Evolutionary conservation across 2,888 invertebrate genomes (phyloP).

Genomic region (Linyphia triangularis): DNA sequence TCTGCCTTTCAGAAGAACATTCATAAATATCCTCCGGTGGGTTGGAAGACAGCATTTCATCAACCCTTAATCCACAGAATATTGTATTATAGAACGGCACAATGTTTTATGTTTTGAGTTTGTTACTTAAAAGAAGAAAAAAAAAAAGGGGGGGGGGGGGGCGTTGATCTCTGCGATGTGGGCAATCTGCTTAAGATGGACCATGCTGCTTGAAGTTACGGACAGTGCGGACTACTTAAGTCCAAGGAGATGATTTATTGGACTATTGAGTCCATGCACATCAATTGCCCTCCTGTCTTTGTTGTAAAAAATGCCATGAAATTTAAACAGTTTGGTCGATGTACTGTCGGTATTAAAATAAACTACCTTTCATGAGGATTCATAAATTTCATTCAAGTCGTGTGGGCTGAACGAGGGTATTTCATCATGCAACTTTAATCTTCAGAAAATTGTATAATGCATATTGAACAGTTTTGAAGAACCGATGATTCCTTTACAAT

Average conservation of each 20-base stretch:
- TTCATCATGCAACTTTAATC: not conserved
- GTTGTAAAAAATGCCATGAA: not conserved
- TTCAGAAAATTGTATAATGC: too few species aligned
- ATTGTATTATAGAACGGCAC: not conserved
- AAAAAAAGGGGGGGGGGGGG: not conserved
- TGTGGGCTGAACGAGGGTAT: not conserved
- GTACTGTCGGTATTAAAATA: not conserved
- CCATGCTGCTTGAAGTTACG: too few species aligned
- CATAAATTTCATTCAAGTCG: not conserved
- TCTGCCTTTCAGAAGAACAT: conserved; percentile 8
- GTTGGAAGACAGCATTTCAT: conserved; percentile 50
- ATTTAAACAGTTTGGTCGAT: not conserved
- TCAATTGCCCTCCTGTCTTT: conserved; percentile 18
- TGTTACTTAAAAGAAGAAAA: not conserved
- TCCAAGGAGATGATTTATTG: conserved; percentile 13
- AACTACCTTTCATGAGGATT: not conserved
- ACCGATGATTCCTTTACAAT: too few species aligned
- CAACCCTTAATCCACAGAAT: conserved; percentile 26
- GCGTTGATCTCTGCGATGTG: not conserved
- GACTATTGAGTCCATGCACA: not conserved
- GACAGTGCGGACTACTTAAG: too few species aligned
- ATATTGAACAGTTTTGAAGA: too few species aligned
- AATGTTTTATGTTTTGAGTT: not conserved
- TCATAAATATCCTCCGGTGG: conserved; percentile 54
- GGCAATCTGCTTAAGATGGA: not conserved